These are phyloP conservation scores for Cygnus atratus DNA, from an alignment of 2,113 vertebrate genomes.

Conservation along the genomic window DNA sequence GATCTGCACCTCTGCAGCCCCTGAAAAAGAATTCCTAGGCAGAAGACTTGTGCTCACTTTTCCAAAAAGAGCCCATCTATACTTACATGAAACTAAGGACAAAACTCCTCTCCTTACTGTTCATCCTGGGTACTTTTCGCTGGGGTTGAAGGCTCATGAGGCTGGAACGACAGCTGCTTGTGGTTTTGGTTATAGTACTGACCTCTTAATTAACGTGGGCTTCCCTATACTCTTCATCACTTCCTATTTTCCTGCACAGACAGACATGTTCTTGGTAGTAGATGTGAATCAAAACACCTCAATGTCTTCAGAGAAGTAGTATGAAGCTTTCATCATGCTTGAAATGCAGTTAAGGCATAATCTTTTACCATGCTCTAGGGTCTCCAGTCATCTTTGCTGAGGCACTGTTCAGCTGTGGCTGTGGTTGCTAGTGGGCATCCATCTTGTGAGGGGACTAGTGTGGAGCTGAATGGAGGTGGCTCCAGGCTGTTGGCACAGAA, in stretches of 20 bases:
- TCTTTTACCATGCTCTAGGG: fast-evolving
- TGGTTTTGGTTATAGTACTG: neutral
- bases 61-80: neutral
- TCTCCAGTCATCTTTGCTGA: neutral
- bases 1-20: neutral
- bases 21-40: neutral
- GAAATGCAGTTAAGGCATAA: fast-evolving
- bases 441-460: neutral
- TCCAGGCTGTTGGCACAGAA: neutral
- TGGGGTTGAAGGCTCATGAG: neutral
- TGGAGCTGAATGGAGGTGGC: neutral
- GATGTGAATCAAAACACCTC: neutral
- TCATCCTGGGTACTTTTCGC: neutral
- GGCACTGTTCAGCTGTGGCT: neutral
- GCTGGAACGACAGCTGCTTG: neutral
- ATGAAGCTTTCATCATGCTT: neutral
- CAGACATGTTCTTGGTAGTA: neutral
- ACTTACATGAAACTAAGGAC: neutral
- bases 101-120: neutral
- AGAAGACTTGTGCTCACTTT: neutral
- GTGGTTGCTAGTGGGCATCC: neutral
- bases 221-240: neutral
- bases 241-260: neutral
- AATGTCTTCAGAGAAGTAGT: neutral
- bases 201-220: neutral